Conservation (phyloP, 2,888 invertebrate species). For the Hanleya hanleyi region DNA sequence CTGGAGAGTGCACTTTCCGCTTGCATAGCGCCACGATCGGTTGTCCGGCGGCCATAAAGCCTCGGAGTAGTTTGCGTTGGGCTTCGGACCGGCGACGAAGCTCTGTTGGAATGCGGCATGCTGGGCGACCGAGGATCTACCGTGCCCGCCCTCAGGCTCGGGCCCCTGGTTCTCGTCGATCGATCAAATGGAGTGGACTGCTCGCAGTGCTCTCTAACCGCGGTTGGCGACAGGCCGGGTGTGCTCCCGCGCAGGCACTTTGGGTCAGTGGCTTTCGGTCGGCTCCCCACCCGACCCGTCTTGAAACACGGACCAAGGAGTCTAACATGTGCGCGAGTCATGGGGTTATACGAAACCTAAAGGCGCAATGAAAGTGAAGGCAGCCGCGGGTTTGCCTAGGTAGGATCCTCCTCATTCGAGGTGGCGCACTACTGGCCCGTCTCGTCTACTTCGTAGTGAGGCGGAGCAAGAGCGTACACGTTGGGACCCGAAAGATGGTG, state of each 20-base stretch:
- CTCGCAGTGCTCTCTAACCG: conserved; percentile 34
- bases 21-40: too few species aligned
- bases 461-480: conserved; percentile 81
- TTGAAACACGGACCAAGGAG: conserved; percentile 87
- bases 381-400: conserved; percentile 35
- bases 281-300: conserved; percentile 78
- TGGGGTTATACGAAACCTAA: conserved; percentile 78
- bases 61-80: too few species aligned
- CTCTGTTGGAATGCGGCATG: too few species aligned
- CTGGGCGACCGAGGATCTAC: conserved; percentile 28
- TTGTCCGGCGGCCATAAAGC: conserved; percentile 80
- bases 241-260: background rate
- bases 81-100: too few species aligned
- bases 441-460: too few species aligned
- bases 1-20: too few species aligned
- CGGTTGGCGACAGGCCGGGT: conserved; percentile 6
- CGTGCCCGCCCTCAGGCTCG: conserved; percentile 13
- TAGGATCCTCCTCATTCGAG: conserved; percentile 27
- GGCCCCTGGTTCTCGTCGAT: conserved; percentile 18
- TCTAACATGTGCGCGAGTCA: conserved; percentile 83
- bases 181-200: conserved; percentile 33
- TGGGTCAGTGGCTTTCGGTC: conserved; percentile 42
- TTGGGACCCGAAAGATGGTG: conserved; percentile 85
- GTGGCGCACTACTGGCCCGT: conserved; percentile 43
- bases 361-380: conserved; percentile 82